Percentiles rank a stretch among this genome's conserved stretches.
Conservation (phyloP, 2,113 vertebrate genomes). For the Laterallus jamaicensis region DNA sequence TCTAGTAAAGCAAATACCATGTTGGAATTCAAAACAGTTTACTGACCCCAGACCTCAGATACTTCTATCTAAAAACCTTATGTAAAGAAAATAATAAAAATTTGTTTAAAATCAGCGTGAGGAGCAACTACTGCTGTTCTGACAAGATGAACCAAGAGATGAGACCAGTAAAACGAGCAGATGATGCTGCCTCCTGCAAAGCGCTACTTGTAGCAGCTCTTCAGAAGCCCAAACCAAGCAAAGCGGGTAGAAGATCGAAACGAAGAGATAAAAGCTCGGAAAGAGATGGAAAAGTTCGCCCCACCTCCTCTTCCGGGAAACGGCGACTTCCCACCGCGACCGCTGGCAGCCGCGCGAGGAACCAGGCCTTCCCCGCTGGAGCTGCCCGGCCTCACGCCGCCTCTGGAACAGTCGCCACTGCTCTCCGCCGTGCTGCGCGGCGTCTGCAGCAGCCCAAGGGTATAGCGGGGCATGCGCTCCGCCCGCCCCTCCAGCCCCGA, state of each 20-base stretch:
- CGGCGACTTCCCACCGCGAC: not conserved
- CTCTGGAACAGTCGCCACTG: not conserved
- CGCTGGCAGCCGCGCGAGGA: no score
- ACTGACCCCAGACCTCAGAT: not conserved
- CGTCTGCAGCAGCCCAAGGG: slow-evolving; percentile 47
- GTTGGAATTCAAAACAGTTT: not conserved
- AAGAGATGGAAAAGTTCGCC: not conserved
- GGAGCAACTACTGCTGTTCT: not conserved
- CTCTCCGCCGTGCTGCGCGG: not conserved
- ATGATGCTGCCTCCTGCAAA: not conserved
- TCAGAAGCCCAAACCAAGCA: not conserved
- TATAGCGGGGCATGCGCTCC: not conserved
- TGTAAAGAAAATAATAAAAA: not conserved
- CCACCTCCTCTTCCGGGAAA: not conserved
- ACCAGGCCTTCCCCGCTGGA: not conserved
- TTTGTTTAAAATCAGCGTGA: not conserved
- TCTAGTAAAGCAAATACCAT: not conserved
- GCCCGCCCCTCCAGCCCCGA: not conserved
- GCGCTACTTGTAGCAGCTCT: accelerated
- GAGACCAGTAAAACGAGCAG: accelerated
- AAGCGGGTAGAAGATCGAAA: accelerated
- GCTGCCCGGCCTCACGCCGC: not conserved
- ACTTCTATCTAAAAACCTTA: not conserved
- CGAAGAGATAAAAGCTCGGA: accelerated
- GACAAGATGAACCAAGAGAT: not conserved